These are phyloP conservation scores for Amblyjoppa fuscipennis DNA, from an alignment of 2,888 invertebrate genomes.

Conservation along the genomic window DNA sequence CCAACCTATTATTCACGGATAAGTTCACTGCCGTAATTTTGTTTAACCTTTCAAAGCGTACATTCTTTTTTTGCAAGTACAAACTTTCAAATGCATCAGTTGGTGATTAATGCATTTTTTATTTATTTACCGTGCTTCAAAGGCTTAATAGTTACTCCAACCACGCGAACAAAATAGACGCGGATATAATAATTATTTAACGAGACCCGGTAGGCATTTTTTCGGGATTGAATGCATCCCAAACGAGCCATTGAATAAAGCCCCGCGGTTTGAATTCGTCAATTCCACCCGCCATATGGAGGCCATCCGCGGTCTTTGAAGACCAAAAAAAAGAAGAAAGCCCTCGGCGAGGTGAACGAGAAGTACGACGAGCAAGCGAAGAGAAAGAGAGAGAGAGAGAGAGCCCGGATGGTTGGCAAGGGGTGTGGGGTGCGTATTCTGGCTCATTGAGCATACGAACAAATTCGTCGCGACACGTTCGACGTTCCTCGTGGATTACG, in stretches of 20 bases:
- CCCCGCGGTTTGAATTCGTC: slow-evolving; percentile 22
- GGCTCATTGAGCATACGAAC: slow-evolving; percentile 83
- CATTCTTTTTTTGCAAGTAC: no score
- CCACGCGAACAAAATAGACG: not conserved
- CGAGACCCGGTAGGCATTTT: not conserved
- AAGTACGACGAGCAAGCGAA: slow-evolving; percentile 52
- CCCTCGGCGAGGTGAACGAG: slow-evolving; percentile 3
- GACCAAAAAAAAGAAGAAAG: slow-evolving; percentile 44
- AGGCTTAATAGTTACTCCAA: not conserved
- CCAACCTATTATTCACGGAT: no score
- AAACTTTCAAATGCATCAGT: no score
- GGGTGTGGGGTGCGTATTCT: slow-evolving; percentile 80
- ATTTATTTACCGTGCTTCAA: no score
- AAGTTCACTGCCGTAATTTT: no score
- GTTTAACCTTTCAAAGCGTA: no score
- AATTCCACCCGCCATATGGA: slow-evolving; percentile 24
- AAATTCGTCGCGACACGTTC: slow-evolving; percentile 83
- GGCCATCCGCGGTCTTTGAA: slow-evolving; percentile 33
- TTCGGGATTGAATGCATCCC: not conserved
- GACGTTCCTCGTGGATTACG: slow-evolving; percentile 80
- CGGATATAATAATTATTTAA: not conserved
- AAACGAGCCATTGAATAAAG: slow-evolving; percentile 6
- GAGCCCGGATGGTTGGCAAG: slow-evolving; percentile 47
- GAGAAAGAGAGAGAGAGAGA: slow-evolving; percentile 12
- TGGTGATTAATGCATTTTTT: no score